These are phyloP conservation scores for Leucophenga montana DNA, from an alignment of 2,888 invertebrate genomes.

Conservation along the genomic window DNA sequence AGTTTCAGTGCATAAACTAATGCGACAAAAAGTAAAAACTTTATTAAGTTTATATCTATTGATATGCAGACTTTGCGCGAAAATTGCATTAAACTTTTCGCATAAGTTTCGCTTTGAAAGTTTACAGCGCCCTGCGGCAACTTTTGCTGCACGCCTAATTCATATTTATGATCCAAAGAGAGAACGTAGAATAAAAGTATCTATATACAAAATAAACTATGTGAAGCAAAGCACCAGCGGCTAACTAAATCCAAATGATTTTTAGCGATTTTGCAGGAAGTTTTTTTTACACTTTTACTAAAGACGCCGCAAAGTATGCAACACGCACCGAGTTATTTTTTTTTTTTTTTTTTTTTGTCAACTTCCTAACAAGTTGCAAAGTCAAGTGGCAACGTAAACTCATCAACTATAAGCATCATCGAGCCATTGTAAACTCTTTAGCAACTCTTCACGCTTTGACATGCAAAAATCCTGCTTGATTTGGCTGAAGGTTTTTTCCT, in stretches of 20 bases:
- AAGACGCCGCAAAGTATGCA: constrained; percentile 53
- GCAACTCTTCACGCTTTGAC: constrained; percentile 50
- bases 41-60: constrained; percentile 41
- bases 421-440: constrained; percentile 50
- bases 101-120: constrained; percentile 42
- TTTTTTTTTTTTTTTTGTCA: no score
- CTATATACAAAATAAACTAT: neutral
- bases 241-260: no score
- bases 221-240: no score
- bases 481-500: constrained; percentile 54
- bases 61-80: constrained; percentile 46
- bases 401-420: constrained; percentile 52
- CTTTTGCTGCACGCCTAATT: constrained; percentile 53
- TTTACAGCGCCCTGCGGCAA: constrained; percentile 26
- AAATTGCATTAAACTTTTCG: constrained; percentile 61
- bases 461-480: constrained; percentile 61
- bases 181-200: constrained; percentile 15
- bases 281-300: no score
- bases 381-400: constrained; percentile 65
- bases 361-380: constrained; percentile 42
- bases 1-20: no score
- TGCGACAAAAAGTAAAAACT: neutral
- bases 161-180: constrained; percentile 56
- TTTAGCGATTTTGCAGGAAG: neutral
- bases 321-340: constrained; percentile 3